A percentile compares a stretch with the other conserved stretches of the same genome.
These are phyloP conservation scores for Lysandra bellargus DNA, from an alignment of 2,888 invertebrate species.

Conservation along the genomic window DNA sequence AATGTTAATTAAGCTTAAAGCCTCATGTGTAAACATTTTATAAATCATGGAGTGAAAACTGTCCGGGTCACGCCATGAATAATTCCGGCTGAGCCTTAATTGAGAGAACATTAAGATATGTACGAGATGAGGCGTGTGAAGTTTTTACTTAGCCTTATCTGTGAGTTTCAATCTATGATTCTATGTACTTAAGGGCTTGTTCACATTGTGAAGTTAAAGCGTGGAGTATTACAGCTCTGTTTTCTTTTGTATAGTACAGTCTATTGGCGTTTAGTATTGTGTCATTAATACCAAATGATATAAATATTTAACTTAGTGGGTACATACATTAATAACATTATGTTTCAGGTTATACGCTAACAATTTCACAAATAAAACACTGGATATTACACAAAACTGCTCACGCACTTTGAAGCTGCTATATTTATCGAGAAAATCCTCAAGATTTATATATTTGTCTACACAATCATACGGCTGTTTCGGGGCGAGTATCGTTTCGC, in stretches of 20 bases:
- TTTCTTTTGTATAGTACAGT: background rate
- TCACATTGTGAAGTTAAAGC: background rate
- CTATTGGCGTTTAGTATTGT: no score
- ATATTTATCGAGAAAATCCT: constrained; percentile 19
- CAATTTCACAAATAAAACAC: background rate
- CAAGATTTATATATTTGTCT: constrained; percentile 34
- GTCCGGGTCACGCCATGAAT: constrained; percentile 59
- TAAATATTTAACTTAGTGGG: no score
- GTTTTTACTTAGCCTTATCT: constrained; percentile 47
- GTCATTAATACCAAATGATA: no score
- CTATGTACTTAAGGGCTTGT: constrained; percentile 18
- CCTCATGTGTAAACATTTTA: constrained; percentile 47
- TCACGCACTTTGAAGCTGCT: background rate
- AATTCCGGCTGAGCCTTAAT: constrained; percentile 67
- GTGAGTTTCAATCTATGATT: constrained; percentile 5
- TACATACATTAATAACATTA: background rate
- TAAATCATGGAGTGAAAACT: constrained; percentile 58
- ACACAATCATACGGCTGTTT: constrained; percentile 38
- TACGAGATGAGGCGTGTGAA: constrained; percentile 63
- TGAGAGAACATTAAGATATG: constrained; percentile 64
- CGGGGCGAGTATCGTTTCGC: constrained; percentile 35
- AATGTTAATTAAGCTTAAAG: constrained; percentile 47
- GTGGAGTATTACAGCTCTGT: background rate
- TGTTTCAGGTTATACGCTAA: background rate
- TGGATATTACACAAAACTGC: background rate